Evolutionary conservation across 2,797 vertebrate genomes (phyloP).

Genomic region (Alca torda): DNA sequence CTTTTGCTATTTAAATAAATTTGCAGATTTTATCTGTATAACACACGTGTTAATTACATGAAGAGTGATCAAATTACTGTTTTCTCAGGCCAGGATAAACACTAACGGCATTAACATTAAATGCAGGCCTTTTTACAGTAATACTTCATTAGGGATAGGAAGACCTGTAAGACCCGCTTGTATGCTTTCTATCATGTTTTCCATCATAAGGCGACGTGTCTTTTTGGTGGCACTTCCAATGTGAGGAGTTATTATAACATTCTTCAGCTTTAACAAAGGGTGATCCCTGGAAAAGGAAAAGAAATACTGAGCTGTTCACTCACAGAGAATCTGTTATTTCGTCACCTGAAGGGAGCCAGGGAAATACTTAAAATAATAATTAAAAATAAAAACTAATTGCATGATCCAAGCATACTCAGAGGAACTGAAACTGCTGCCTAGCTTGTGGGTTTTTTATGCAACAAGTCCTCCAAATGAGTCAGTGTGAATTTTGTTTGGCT

Average conservation of each 20-base stretch:
- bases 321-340: background rate
- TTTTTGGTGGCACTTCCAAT: slow-evolving; percentile 76
- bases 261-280: slow-evolving; percentile 77
- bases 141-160: slow-evolving; percentile 56
- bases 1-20: background rate
- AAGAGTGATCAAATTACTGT: background rate
- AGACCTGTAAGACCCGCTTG: slow-evolving; percentile 58
- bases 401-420: background rate
- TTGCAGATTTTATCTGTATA: background rate
- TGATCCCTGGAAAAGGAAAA: slow-evolving; percentile 74
- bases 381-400: background rate
- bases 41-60: too few species aligned
- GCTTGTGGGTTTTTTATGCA: background rate
- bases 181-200: slow-evolving; percentile 76
- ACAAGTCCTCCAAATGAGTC: background rate
- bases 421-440: background rate
- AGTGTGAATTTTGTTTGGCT: background rate
- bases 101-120: too few species aligned
- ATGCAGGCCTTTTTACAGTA: background rate
- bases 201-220: slow-evolving; percentile 66
- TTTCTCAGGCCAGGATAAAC: background rate
- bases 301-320: background rate
- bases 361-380: background rate
- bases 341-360: background rate
- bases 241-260: slow-evolving; percentile 80